These are phyloP conservation scores for Epinotia nisella DNA, from an alignment of 2,888 invertebrate species.

Conservation along the genomic window DNA sequence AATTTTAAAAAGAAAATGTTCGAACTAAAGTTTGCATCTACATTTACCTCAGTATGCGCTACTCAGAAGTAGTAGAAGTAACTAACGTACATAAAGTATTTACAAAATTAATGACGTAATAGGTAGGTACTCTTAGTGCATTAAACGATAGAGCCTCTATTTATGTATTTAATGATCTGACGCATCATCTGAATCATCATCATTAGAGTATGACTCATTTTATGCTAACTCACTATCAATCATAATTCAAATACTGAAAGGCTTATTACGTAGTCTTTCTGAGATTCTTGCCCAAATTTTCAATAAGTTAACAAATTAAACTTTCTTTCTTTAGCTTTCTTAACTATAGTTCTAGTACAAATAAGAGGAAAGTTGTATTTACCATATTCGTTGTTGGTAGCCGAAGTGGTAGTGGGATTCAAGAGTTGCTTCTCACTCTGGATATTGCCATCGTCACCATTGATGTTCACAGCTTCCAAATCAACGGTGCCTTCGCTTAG, in stretches of 20 bases:
- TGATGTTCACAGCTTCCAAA: slow-evolving; percentile 64
- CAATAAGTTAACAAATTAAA: background rate
- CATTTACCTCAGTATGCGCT: no score
- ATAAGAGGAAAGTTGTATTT: slow-evolving; percentile 50
- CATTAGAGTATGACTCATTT: slow-evolving; percentile 30
- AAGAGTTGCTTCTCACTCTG: slow-evolving; percentile 71
- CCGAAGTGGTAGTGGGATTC: slow-evolving; percentile 60
- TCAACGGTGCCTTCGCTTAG: slow-evolving; percentile 62
- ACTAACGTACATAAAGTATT: no score
- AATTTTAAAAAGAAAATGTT: background rate
- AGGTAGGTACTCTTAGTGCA: no score
- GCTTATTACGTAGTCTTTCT: background rate
- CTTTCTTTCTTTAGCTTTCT: background rate
- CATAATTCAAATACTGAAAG: background rate
- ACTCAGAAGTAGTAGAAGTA: no score
- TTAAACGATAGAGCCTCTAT: slow-evolving; percentile 17
- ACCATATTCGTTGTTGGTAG: slow-evolving; percentile 73
- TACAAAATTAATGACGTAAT: no score
- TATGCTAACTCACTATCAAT: background rate
- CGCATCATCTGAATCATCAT: slow-evolving; percentile 36
- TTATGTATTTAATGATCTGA: slow-evolving; percentile 30
- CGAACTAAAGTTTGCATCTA: background rate
- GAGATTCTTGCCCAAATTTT: background rate
- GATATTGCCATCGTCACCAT: slow-evolving; percentile 51
- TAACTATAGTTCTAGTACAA: background rate